Percentiles rank a stretch among this genome's conserved stretches.
Evolutionary conservation across 1,140 invertebrate species (phyloP).

Genomic region (Drosophila tristis): DNA sequence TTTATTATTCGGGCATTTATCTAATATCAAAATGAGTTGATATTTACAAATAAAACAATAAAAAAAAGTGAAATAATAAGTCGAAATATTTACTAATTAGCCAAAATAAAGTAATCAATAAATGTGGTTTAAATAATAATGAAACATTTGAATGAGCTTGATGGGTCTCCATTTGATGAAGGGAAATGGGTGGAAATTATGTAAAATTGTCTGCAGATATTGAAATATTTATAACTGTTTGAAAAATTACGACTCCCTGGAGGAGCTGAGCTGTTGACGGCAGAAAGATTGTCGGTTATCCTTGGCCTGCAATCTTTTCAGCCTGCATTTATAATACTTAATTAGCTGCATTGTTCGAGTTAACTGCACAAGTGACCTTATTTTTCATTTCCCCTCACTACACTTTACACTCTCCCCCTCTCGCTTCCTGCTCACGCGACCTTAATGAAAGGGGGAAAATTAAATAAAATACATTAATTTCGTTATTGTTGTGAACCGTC

Average conservation of each 20-base stretch:
- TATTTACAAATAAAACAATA: constrained; percentile 56
- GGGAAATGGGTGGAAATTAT: background rate
- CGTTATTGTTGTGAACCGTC: constrained; percentile 53
- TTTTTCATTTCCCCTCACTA: constrained; percentile 1
- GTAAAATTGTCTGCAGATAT: background rate
- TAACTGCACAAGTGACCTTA: constrained; percentile 64
- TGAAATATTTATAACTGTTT: constrained; percentile 5
- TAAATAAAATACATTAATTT: constrained; percentile 71
- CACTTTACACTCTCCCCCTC: too few relatives aligned
- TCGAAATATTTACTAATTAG: constrained; percentile 48
- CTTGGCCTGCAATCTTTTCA: constrained; percentile 28
- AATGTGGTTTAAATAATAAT: constrained; percentile 13
- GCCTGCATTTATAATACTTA: constrained; percentile 73
- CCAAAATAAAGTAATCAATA: constrained; percentile 1
- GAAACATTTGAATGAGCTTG: constrained; percentile 8
- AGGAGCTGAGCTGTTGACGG: background rate
- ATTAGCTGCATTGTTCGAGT: constrained; percentile 75
- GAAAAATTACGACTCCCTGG: constrained; percentile 35
- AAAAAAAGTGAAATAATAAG: constrained; percentile 30
- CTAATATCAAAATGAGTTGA: constrained; percentile 4
- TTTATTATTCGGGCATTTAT: background rate
- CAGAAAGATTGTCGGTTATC: constrained; percentile 20
- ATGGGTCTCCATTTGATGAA: background rate
- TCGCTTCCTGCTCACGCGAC: background rate
- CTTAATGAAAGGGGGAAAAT: constrained; percentile 23